Base-by-base conservation (phyloP, 2,888 invertebrate genomes). In the Choreutis nemorana region DNA sequence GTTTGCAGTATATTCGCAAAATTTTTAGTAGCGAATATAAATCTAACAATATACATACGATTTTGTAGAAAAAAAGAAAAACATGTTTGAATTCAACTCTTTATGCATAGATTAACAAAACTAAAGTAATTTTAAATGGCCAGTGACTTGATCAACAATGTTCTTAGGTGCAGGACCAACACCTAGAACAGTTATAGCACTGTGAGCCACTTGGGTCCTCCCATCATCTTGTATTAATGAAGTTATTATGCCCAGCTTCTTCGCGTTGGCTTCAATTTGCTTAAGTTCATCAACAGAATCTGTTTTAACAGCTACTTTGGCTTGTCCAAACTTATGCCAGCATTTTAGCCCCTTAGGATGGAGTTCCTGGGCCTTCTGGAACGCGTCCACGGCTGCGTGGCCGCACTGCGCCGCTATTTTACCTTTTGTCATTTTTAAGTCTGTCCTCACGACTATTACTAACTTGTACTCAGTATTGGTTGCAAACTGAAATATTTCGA, bases 371-470 rank as follows among this genome's bases (percentile, higher is more conserved):
- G 89, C 86, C 45, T 86, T 85, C 40, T 90, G 89, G 48, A 90
- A 94, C 1, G 91, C 91, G 8, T 88, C 88, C 0, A 96, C 90
- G 0, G 95, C 91, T n/a, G 93, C 96, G 60, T 97, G 96, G n/a
- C 90, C 86, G 66, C 94, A 95, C 63, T 96, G 96, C 0, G 96
- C 91, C 3, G 93, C 96, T 22, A 93, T 88, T 79, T 97, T 97
- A 1, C 97, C 94, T 77, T 95, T 95, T 8, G 92, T 89, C 97
- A 97, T 97, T 62, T 91, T 92, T 3, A 97, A 73, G 50, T 97
- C 97, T 53, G 87, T 91, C 46, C 96, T 79, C 4, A 96, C 90
- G 2, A 94, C 90, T 40, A 97, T 65, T 4, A 95, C 88, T 70
- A 97, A 78, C 68, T 97, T 92, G 48, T 85, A 87, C 52, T 87